Conservation (phyloP, 1,140 invertebrate species). For the Saccostrea cuccullata region DNA sequence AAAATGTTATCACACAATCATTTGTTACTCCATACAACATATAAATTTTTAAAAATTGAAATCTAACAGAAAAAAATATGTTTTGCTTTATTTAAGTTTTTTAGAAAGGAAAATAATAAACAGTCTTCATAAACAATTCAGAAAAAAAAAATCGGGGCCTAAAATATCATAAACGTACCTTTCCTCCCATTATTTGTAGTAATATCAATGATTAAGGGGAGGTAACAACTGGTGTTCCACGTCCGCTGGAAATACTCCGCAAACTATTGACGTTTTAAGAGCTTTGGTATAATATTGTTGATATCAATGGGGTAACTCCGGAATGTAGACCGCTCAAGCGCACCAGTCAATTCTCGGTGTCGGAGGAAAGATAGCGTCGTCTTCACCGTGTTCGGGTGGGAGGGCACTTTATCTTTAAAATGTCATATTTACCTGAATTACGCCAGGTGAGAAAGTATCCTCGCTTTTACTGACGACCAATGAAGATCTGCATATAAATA, state of each 20-base stretch:
- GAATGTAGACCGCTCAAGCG: neutral
- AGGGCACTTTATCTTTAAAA: constrained; percentile 14
- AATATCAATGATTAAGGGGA: neutral
- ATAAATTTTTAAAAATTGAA: neutral
- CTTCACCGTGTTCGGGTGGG: constrained; percentile 12
- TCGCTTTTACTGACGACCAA: too few relatives aligned
- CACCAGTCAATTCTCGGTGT: neutral
- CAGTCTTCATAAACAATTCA: neutral
- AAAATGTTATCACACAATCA: neutral
- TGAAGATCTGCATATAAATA: too few relatives aligned
- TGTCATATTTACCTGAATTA: constrained; percentile 21
- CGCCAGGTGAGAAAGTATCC: neutral
- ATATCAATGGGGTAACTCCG: constrained; percentile 2
- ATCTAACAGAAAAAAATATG: neutral
- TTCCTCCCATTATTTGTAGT: neutral
- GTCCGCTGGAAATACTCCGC: neutral
- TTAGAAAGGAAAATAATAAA: neutral
- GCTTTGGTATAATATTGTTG: constrained; percentile 1
- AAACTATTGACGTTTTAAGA: constrained; percentile 11
- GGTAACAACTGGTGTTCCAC: neutral
- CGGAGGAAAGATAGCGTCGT: neutral
- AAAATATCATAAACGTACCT: neutral
- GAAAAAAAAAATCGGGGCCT: neutral
- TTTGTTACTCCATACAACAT: neutral
- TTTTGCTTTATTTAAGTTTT: too few relatives aligned